These are phyloP conservation scores for Cavia aperea DNA, from an alignment of 2,113 vertebrate genomes.

Conservation along the genomic window DNA sequence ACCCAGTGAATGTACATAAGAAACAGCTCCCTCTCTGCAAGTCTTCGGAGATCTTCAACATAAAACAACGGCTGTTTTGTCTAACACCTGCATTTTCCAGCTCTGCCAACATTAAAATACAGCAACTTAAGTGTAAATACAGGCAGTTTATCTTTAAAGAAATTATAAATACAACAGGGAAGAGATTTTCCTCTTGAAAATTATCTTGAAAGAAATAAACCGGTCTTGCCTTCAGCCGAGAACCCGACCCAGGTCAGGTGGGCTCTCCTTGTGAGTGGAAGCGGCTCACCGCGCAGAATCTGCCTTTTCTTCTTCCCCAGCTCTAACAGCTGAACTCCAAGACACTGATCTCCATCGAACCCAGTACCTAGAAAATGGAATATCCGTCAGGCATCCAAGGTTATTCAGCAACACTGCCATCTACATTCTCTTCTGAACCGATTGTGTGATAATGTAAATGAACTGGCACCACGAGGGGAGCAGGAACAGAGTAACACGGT, in stretches of 20 bases:
- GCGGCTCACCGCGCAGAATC: conserved; percentile 83
- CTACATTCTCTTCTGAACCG: conserved; percentile 12
- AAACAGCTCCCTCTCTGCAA: conserved; percentile 16
- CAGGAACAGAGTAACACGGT: conserved; percentile 1
- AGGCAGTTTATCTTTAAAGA: conserved; percentile 16
- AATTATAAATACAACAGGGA: conserved; percentile 26
- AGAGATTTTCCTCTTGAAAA: conserved; percentile 44
- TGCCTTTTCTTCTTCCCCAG: conserved; percentile 81
- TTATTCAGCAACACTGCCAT: not conserved
- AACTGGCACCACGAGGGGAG: not conserved
- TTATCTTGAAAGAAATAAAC: conserved; percentile 45
- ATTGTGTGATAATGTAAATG: conserved; percentile 27
- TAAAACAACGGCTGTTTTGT: conserved; percentile 13
- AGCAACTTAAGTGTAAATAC: conserved; percentile 17
- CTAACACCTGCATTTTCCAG: conserved; percentile 9
- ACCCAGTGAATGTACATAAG: not conserved
- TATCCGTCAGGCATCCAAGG: conserved; percentile 14
- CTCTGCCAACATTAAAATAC: conserved; percentile 17
- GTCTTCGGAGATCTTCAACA: not conserved
- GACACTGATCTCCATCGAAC: conserved; percentile 92
- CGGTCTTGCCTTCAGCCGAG: conserved; percentile 88
- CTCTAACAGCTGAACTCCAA: conserved; percentile 90
- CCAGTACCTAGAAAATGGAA: conserved; percentile 81
- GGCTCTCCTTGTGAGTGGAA: conserved; percentile 86
- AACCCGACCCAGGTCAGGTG: conserved; percentile 91